Evolutionary conservation across 2,797 vertebrate genomes (phyloP), one percentile per base, ranked within the genome.

Genomic region (Botia almorhae): DNA sequence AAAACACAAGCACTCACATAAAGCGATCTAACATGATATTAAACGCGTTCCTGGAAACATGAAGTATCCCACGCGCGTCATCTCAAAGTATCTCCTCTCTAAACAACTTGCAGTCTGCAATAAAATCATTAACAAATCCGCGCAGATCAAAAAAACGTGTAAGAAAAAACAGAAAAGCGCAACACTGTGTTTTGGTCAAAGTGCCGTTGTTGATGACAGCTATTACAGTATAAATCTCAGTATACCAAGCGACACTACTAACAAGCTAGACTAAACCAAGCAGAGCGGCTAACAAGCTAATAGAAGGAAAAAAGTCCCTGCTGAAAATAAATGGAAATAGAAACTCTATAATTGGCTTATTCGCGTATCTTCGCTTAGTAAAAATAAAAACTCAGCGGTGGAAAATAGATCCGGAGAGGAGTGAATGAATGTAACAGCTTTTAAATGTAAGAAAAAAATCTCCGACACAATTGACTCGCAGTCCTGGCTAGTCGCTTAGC

Each of bases 11-110:
- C 21, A 10, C 19, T 16, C 80, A 81, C 71, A 29, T 36, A 5
- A 58, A 46, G 43, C 78, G 86, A 84, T 19, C 75, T 70, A 56
- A 64, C 53, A 12, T 2, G 73, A 70, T 81, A 67, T 69, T 50
- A 64, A 77, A 63, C 29, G 71, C 80, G 76, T 51, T 55, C 69
- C 58, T 53, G 69, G 81, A 74, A 72, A 82, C 76, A 81, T 74
- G 50, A 74, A 79, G 86, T 82, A 83, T 85, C 74, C 79, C 61
- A 76, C 72, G 64, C 78, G 88, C 82, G 69, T 81, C 61, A 86
- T 88, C 85, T 87, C 88, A 88, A 87, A 72, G 85, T 82, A 87
- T 87, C 83, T 88, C 89, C 88, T 87, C 89, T 58, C 39, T 33
- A 58, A 81, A 69, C 73, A 53, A 81, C 65, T 75, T 26, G 0